Evolutionary conservation across 1,140 invertebrate species (phyloP).

Genomic region (Holotrichia oblita): DNA sequence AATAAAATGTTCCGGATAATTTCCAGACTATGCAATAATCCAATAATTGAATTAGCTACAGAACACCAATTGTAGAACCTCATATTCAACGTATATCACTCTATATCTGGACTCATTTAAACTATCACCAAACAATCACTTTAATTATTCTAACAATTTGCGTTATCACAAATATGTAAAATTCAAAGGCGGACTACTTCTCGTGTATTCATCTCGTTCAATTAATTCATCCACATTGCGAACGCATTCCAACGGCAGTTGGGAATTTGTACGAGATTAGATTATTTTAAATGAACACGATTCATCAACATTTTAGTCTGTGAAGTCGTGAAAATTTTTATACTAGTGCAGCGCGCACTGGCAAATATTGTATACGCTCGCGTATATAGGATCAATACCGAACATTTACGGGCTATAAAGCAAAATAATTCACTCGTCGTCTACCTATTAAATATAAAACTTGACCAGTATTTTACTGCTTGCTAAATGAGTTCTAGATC

Average conservation of each 20-base stretch:
- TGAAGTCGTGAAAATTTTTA: neutral
- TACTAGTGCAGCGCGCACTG: neutral
- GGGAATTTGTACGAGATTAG: slow-evolving; percentile 9
- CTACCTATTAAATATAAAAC: slow-evolving; percentile 22
- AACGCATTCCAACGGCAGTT: neutral
- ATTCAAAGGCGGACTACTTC: neutral
- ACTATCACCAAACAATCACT: neutral
- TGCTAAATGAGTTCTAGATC: slow-evolving; percentile 6
- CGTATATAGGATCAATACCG: neutral
- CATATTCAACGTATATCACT: no score
- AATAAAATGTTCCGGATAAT: no score
- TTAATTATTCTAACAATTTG: neutral
- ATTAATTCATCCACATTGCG: neutral
- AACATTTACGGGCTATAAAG: slow-evolving; percentile 19
- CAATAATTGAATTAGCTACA: no score
- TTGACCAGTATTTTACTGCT: neutral
- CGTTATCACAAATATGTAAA: neutral
- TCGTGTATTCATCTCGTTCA: neutral
- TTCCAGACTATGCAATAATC: no score
- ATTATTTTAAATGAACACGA: slow-evolving; percentile 33
- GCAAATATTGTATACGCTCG: neutral
- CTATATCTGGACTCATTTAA: neutral
- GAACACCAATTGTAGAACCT: no score
- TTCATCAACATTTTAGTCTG: slow-evolving; percentile 8
- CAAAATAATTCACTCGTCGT: slow-evolving; percentile 4